These are phyloP conservation scores for Actinopyga echinites DNA, from an alignment of 53 echinoderm and acorn worm genomes.

Conservation along the genomic window DNA sequence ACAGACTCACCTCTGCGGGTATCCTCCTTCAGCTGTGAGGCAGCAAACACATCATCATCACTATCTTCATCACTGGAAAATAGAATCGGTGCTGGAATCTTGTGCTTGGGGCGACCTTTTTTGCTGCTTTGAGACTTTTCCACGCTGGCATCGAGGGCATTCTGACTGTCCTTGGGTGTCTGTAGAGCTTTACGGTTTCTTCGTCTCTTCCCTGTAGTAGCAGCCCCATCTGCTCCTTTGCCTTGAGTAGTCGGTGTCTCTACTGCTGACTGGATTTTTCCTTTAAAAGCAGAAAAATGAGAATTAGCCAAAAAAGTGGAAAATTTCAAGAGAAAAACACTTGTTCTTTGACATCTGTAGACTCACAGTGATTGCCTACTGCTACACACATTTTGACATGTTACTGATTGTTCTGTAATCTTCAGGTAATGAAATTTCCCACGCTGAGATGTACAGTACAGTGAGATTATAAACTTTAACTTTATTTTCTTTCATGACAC, in stretches of 20 bases:
- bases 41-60: slow-evolving; percentile 71
- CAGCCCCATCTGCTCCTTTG: slow-evolving; percentile 9
- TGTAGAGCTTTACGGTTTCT: not conserved
- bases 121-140: slow-evolving; percentile 34
- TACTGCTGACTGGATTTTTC: not conserved
- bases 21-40: slow-evolving; percentile 13
- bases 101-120: slow-evolving; percentile 48
- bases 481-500: too few relatives aligned
- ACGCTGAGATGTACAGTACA: too few relatives aligned
- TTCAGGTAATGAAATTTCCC: too few relatives aligned
- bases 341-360: too few relatives aligned
- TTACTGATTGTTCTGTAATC: too few relatives aligned
- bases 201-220: not conserved
- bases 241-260: slow-evolving; percentile 2
- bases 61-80: slow-evolving; percentile 90
- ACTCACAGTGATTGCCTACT: too few relatives aligned
- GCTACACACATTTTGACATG: too few relatives aligned
- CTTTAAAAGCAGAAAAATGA: too few relatives aligned
- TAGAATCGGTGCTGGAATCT: slow-evolving; percentile 61
- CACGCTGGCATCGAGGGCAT: slow-evolving; percentile 23
- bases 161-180: slow-evolving; percentile 20
- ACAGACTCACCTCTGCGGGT: too few relatives aligned
- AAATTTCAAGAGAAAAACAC: too few relatives aligned
- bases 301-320: too few relatives aligned
- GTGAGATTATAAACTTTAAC: too few relatives aligned